Base-by-base conservation (phyloP, 2,888 invertebrate species). In the Brassicogethes aeneus region DNA sequence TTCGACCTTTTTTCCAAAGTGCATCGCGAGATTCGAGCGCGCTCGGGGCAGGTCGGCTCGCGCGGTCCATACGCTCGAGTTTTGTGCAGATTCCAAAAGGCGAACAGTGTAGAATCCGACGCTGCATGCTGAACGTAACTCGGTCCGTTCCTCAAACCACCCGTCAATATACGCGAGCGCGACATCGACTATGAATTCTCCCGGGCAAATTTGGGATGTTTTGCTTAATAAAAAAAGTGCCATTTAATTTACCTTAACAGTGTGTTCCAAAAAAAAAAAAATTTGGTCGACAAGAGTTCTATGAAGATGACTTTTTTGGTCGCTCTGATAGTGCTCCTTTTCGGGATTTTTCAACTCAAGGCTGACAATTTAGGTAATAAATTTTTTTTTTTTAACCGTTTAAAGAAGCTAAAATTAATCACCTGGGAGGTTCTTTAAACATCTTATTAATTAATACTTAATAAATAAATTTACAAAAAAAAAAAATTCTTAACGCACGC, bases 81-180 rank as follows among this genome's bases (percentile, higher is more conserved):
- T 10, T 23, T 23, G 10, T 23, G 23, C 23, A 23, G 23, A 23
- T 7, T 23, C 23, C 10, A 10, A 23, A 23, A 23, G 10, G 5
- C 23, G 23, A 23, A 23, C 23, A 23, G 23, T 23, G 23, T 23
- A 23, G 23, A n/a, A 23, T 23, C 23, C 23, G 23, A 23, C 23
- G 10, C 5, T 23, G n/a, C 23, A 10, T 23, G 23, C 10, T 5
- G 23, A 23, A 10, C 5, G 5, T 5, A 23, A 7, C 5, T 23
- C 23, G 23, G 23, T 23, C 23, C 23, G 23, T 23, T 7, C 23
- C 5, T 10, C 23, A 23, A 10, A 7, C 10, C 10, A 10, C 23
- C 23, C 5, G 5, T 7, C 10, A 7, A 7, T 7, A 23, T 10
- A 23, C 23, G 23, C 23, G 5, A 5, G 23, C 23, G 23, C 23